Evolutionary conservation across 2,888 invertebrate species (phyloP), one percentile per base, ranked within the genome.

Genomic region (Pristionchus mayeri): DNA sequence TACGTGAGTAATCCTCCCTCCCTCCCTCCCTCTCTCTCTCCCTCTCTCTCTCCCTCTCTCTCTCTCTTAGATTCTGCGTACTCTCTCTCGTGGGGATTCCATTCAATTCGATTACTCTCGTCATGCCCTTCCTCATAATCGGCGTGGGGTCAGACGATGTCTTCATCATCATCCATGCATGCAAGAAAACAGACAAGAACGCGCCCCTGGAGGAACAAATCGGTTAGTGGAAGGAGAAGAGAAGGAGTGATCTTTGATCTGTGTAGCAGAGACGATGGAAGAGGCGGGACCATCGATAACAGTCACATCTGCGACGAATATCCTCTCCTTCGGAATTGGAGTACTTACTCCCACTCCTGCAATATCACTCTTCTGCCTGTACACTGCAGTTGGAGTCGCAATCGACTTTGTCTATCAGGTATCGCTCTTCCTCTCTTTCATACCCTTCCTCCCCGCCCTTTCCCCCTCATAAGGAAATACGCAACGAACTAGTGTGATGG

Each of bases 81-180:
- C 83, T 91, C 18, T 86, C 88, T 71, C 84, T 90, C 0, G 82
- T 90, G 40, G 91, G 90, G 0, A 54, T 88, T 3, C 89, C 90
- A 4, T 90, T 91, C 88, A 90, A 89, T 84, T 90, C 91, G 6
- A 91, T 91, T 79, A 87, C 88, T 16, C 80, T 91, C 16, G 90
- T 91, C n/a, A 90, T 91, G 90, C 91, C 91, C 13, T 91, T 91
- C 79, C 82, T 91, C 13, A 90, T 91, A 75, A 90, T 91, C 63
- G 90, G 90, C 24, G 90, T 91, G 11, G 91, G 91, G 13, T 89
- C 88, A 52, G 91, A 91, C 57, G 91, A 91, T 85, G 90, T 90
- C 30, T 91, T 91, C 87, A 90, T 91, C 44, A 90, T 90, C 50
- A 88, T 90, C 48, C 91, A 91, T 60, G 89, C 90, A 0, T 90